These are phyloP conservation scores for Phengaris arion DNA, from an alignment of 2,888 invertebrate genomes.

Conservation along the genomic window DNA sequence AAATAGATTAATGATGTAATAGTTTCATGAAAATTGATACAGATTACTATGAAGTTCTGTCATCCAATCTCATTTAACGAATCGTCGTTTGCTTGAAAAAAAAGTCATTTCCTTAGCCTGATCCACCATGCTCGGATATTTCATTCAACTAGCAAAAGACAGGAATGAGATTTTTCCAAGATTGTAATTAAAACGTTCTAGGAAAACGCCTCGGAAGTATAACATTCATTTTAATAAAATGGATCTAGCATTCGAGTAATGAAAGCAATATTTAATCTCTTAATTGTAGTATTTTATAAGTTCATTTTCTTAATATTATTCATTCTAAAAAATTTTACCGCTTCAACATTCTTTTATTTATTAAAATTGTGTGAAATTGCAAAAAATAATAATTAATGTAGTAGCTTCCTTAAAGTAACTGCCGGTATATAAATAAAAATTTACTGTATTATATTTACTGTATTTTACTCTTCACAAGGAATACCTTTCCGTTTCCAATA, in stretches of 20 bases:
- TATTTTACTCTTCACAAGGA: no score
- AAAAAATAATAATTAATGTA: no score
- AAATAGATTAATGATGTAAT: no score
- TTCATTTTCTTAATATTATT: neutral
- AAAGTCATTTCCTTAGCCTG: neutral
- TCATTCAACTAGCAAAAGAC: conserved; percentile 11
- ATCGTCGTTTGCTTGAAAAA: neutral
- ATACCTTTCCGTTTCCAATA: no score
- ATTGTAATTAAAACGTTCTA: conserved; percentile 19
- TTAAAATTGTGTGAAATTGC: no score
- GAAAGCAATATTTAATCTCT: conserved; percentile 13
- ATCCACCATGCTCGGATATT: neutral
- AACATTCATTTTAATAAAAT: conserved; percentile 17
- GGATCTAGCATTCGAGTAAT: conserved; percentile 9
- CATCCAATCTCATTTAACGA: neutral
- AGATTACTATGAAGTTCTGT: no score
- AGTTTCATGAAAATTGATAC: no score
- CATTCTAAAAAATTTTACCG: no score
- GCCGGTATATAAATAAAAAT: no score
- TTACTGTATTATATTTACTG: no score
- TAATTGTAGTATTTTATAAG: neutral
- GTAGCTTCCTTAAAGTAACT: no score
- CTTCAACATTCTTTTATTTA: no score
- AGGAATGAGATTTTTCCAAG: conserved; percentile 9
- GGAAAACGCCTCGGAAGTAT: neutral